A percentile compares a stretch with the other conserved stretches of the same genome.
Conservation (phyloP, 1,140 invertebrate genomes). For the Bombus pyrosoma region DNA sequence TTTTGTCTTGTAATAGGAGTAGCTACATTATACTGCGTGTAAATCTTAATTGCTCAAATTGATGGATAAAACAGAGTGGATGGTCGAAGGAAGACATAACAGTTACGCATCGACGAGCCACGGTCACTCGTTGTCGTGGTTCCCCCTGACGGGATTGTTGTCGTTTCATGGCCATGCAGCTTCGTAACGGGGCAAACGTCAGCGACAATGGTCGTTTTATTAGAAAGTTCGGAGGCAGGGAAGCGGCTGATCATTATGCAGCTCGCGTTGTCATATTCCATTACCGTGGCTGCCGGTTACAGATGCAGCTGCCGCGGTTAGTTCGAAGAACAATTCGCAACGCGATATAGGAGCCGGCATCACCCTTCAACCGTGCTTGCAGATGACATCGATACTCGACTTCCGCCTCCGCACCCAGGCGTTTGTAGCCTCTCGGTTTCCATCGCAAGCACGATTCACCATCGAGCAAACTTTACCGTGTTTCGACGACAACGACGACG, state of each 20-base stretch:
- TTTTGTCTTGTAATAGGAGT: too few relatives aligned
- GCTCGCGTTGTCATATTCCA: slow-evolving; percentile 77
- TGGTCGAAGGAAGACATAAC: too few relatives aligned
- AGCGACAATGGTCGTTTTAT: slow-evolving; percentile 75
- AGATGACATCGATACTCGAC: slow-evolving; percentile 78
- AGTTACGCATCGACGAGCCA: background rate
- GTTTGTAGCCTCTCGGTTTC: slow-evolving; percentile 19
- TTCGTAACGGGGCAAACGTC: slow-evolving; percentile 65
- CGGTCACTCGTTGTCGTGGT: slow-evolving; percentile 1
- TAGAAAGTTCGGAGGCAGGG: slow-evolving; percentile 69
- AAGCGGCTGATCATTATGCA: slow-evolving; percentile 76
- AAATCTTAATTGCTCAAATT: slow-evolving; percentile 3
- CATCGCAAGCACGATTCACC: slow-evolving; percentile 28
- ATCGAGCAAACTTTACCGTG: slow-evolving; percentile 19
- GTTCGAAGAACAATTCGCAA: slow-evolving; percentile 76
- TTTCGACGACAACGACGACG: background rate
- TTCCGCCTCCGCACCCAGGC: slow-evolving; percentile 39
- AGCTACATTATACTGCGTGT: too few relatives aligned
- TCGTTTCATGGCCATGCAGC: background rate
- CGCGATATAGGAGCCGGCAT: slow-evolving; percentile 65
- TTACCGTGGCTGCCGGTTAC: slow-evolving; percentile 76
- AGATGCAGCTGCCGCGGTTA: slow-evolving; percentile 72
- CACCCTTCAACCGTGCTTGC: slow-evolving; percentile 74
- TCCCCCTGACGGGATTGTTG: background rate
- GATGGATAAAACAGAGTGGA: background rate